phyloP scores from a whole-genome alignment of 2,888 invertebrate species.

The Uloborus plumipes region DNA sequence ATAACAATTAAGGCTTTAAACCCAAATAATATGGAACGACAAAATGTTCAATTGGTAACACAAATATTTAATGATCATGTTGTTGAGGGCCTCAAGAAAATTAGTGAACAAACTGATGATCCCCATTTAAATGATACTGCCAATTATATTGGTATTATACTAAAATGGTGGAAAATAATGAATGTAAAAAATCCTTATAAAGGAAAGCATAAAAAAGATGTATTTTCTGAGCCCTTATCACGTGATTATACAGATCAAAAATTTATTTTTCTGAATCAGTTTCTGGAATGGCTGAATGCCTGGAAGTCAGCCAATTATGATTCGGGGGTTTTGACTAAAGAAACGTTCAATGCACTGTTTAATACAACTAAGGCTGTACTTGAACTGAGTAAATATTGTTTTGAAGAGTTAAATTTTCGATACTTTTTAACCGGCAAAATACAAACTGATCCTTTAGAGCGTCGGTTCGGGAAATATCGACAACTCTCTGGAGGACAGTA shows the following conservation, averaged over 20 bases:
- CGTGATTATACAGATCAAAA: neutral
- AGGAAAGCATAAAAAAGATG: neutral
- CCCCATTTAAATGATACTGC: no score
- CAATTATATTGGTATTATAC: neutral
- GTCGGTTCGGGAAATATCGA: no score
- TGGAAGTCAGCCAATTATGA: conserved; percentile 6
- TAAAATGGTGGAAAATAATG: neutral
- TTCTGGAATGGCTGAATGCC: conserved; percentile 8
- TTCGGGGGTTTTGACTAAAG: neutral
- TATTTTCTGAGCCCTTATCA: neutral
- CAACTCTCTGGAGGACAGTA: no score
- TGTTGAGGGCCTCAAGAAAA: no score
- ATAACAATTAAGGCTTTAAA: no score
- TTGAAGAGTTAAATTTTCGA: neutral
- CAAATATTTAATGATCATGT: no score
- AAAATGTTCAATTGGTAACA: no score
- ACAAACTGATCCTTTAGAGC: no score
- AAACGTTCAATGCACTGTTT: conserved; percentile 2
- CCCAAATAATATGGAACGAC: no score
- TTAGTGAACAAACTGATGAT: neutral
- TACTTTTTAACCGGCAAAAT: no score
- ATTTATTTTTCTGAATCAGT: conserved; percentile 2
- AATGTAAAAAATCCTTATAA: conserved; percentile 1
- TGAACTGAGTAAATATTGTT: neutral
- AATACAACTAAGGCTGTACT: conserved; percentile 1